Evolutionary conservation across 1,140 invertebrate species (phyloP), one percentile per base, ranked within the genome.

Genomic region (Dendrolimus kikuchii): DNA sequence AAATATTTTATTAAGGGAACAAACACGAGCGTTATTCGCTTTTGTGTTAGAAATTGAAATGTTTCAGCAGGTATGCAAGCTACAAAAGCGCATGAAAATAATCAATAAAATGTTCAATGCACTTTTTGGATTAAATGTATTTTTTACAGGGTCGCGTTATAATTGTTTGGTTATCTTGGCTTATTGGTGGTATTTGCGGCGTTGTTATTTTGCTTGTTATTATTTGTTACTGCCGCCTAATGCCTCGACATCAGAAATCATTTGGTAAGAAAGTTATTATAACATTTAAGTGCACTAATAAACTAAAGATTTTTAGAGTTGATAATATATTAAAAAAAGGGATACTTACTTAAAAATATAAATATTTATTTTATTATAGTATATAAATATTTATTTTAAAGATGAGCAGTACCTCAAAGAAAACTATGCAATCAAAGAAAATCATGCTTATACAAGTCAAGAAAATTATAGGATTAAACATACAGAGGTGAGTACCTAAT

Each of bases 91-190:
- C 53, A 79, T 79, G 72, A 40, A 39, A 46, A 40, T 49, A 40
- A 45, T 23, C 40, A 48, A 43, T 57, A n/a, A 9, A 10, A 43
- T 37, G 46, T 49, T 54, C 5, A 58, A 37, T 48, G 44, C 39
- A 39, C 47, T 49, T 46, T 62, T 59, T 45, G 49, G 47, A 38
- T 46, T 47, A 51, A 49, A 56, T 58, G 57, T 52, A 68, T 77
- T 66, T 52, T 57, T 82, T 76, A 8, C 73, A 87, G 84, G 79
- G 81, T 77, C 83, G 83, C 55, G 80, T 86, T 77, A 83, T 84
- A 83, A 81, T 87, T 78, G 75, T 87, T 77, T 88, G 86, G 83
- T 86, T 88, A 74, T 83, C 82, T 76, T 88, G 86, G 86, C 78
- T 88, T 72, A 74, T 85, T 59, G 87, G 82, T 56, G 87, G 87